Evolutionary conservation across 2,888 invertebrate species (phyloP).

Genomic region (Seira musarum): DNA sequence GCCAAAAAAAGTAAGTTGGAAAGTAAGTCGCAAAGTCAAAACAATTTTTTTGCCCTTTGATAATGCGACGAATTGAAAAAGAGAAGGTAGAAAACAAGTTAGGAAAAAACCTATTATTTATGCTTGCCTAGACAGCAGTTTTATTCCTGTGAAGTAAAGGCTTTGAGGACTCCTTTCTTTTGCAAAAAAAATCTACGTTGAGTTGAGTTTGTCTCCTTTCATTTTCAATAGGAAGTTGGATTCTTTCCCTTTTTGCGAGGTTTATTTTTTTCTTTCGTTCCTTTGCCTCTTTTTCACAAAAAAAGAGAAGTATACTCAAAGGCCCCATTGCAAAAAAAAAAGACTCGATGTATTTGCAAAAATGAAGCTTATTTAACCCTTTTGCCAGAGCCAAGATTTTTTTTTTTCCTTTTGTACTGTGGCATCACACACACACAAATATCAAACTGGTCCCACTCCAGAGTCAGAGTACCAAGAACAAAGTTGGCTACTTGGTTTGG

Average conservation of each 20-base stretch:
- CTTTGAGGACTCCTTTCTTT: neutral
- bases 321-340: neutral
- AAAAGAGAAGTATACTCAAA: neutral
- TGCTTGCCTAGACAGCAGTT: slow-evolving; percentile 50
- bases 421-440: neutral
- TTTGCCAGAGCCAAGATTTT: neutral
- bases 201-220: slow-evolving; percentile 13
- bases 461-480: neutral
- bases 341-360: slow-evolving; percentile 25
- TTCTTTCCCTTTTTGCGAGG: neutral
- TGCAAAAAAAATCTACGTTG: slow-evolving; percentile 13
- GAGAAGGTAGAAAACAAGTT: slow-evolving; percentile 13
- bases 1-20: neutral
- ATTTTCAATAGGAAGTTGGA: neutral
- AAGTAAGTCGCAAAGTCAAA: no score
- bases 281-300: neutral
- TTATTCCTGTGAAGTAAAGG: neutral
- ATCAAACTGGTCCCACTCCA: no score
- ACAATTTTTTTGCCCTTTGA: slow-evolving; percentile 14
- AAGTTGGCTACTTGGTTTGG: neutral
- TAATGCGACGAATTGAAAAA: slow-evolving; percentile 6
- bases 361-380: slow-evolving; percentile 39
- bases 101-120: slow-evolving; percentile 47
- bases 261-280: neutral
- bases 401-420: slow-evolving; percentile 6